These are phyloP conservation scores for Neoniphon sammara DNA, from an alignment of 2,797 vertebrate genomes.

Conservation along the genomic window DNA sequence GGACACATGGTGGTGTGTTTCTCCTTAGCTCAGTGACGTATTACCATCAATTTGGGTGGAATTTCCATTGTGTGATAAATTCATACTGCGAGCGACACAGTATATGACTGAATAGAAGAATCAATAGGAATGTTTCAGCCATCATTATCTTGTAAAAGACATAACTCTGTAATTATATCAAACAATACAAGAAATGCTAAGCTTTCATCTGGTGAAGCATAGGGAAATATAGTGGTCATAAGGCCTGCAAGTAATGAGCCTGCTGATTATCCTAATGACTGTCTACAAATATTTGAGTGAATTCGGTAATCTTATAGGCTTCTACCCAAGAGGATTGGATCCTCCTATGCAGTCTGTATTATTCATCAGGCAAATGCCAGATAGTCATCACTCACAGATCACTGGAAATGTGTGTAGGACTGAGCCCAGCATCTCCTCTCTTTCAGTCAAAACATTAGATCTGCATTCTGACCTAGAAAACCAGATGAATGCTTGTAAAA, in stretches of 20 bases:
- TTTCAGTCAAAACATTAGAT: constrained; percentile 61
- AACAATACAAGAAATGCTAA: constrained; percentile 3
- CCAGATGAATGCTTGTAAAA: constrained; percentile 46
- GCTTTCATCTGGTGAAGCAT: constrained; percentile 1
- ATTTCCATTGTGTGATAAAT: constrained; percentile 36
- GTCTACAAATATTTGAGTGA: constrained; percentile 58
- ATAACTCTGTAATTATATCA: not conserved
- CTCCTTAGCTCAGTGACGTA: constrained; percentile 41
- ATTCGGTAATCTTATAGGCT: constrained; percentile 51
- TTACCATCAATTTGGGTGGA: constrained; percentile 27
- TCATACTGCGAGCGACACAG: not conserved
- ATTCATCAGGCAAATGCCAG: constrained; percentile 68
- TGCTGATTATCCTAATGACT: constrained; percentile 55
- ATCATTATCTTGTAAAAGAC: too few relatives aligned
- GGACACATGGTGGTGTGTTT: constrained; percentile 53
- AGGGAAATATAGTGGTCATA: constrained; percentile 25
- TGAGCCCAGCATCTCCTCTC: constrained; percentile 40
- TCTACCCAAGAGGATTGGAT: constrained; percentile 50
- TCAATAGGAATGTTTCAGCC: constrained; percentile 2
- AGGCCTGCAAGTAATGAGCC: constrained; percentile 31
- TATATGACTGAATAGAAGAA: constrained; percentile 16
- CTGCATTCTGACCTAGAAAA: constrained; percentile 66
- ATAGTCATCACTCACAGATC: constrained; percentile 66
- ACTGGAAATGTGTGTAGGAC: constrained; percentile 40
- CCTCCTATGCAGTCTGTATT: constrained; percentile 61